phyloP scores from a whole-genome alignment of 2,888 invertebrate species.

The Pasiphila rectangulata region DNA sequence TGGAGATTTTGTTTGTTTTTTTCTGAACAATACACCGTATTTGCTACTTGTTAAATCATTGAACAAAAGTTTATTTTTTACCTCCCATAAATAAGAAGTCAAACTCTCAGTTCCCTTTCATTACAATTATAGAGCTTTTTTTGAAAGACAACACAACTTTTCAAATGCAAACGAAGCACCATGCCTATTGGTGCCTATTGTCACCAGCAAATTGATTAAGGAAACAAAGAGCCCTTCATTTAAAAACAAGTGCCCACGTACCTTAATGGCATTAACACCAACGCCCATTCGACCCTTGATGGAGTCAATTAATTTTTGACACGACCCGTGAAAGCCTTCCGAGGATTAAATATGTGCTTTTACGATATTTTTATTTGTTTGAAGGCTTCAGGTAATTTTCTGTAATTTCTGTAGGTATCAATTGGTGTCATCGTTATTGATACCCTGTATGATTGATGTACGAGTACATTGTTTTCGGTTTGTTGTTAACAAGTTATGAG shows the following conservation, averaged over 20 bases:
- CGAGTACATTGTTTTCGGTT: no score
- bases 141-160: no score
- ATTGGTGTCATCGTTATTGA: no score
- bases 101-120: no score
- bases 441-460: no score
- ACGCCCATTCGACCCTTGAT: constrained; percentile 39
- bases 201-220: constrained; percentile 20
- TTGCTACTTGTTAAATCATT: no score
- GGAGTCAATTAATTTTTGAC: constrained; percentile 61
- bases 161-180: background rate
- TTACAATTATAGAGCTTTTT: no score
- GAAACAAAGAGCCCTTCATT: constrained; percentile 26
- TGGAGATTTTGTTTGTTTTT: background rate
- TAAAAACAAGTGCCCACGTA: constrained; percentile 25
- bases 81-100: no score
- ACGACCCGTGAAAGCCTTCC: constrained; percentile 45
- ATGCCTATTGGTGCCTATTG: background rate
- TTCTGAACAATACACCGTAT: no score
- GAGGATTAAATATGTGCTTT: constrained; percentile 46
- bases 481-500: no score
- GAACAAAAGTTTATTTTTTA: no score
- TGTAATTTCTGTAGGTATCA: background rate
- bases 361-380: constrained; percentile 3
- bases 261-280: constrained; percentile 32
- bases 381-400: background rate